These are phyloP conservation scores for Nasalis larvatus DNA, from an alignment of 2,113 vertebrate genomes.

Conservation along the genomic window DNA sequence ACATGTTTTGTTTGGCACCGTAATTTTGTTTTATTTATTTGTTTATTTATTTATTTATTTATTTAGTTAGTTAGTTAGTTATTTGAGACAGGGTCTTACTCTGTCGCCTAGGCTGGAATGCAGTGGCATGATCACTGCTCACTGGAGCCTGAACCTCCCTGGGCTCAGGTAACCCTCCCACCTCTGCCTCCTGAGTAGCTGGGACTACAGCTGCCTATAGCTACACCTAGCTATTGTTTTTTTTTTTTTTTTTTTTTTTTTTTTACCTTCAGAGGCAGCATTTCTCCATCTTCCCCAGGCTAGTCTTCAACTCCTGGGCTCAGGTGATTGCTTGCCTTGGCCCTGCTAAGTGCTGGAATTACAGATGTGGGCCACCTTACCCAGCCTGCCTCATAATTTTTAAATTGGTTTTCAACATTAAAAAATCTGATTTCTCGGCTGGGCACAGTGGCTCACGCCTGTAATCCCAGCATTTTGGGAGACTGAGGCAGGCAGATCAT, in stretches of 20 bases:
- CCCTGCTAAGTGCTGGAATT: not conserved
- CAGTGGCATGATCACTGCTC: too few species aligned
- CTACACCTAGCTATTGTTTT: not conserved
- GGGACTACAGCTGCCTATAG: not conserved
- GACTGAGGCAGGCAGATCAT: too few species aligned
- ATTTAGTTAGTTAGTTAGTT: not conserved
- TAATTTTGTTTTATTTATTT: not conserved
- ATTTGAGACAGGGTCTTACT: not conserved
- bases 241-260: too few species aligned
- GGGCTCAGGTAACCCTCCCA: too few species aligned
- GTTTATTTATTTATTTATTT: not conserved
- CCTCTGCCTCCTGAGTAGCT: not conserved
- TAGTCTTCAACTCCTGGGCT: not conserved
- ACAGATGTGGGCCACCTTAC: not conserved
- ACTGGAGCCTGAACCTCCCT: too few species aligned
- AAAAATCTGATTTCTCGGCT: not conserved
- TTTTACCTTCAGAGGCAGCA: not conserved
- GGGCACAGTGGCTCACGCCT: too few species aligned
- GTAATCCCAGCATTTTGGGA: too few species aligned
- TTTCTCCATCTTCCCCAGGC: not conserved
- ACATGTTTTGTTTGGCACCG: not conserved
- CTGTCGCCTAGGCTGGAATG: too few species aligned
- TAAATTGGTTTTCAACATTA: not conserved
- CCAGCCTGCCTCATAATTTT: not conserved
- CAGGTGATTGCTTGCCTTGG: not conserved